phyloP scores from a whole-genome alignment of 2,888 invertebrate species.

The Drepana falcataria region DNA sequence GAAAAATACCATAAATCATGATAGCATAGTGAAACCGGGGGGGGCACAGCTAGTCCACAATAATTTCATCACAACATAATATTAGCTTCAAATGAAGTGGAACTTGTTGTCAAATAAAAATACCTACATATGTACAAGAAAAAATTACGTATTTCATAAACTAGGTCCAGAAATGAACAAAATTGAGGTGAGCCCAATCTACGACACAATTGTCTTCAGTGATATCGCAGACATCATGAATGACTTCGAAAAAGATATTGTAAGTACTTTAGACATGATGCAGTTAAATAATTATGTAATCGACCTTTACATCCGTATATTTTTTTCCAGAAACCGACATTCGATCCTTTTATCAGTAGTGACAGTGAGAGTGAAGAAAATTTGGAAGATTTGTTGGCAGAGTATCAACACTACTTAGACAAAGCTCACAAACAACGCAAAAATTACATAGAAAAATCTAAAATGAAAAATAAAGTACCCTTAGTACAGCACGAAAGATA shows the following conservation, averaged over 20 bases:
- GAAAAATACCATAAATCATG: too few species aligned
- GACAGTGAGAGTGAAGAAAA: conserved; percentile 61
- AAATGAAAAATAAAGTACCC: conserved; percentile 63
- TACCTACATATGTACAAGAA: too few species aligned
- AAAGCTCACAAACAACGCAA: conserved; percentile 60
- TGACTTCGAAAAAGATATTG: conserved; percentile 54
- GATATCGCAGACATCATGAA: conserved; percentile 65
- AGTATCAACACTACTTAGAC: conserved; percentile 64
- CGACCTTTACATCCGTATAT: not conserved
- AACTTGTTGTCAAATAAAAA: not conserved
- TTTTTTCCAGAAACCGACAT: conserved; percentile 44
- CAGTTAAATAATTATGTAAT: too few species aligned
- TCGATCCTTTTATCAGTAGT: conserved; percentile 36
- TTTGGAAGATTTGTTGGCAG: conserved; percentile 55
- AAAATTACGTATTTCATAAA: conserved; percentile 4
- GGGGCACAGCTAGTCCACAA: too few species aligned
- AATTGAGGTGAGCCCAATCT: conserved; percentile 51
- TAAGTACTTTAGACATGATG: conserved; percentile 26
- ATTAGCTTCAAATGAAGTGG: not conserved
- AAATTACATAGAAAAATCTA: conserved; percentile 48
- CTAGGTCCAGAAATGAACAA: conserved; percentile 50
- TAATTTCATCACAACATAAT: not conserved
- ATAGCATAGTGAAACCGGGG: too few species aligned
- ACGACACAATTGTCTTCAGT: conserved; percentile 61
- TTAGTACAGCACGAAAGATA: conserved; percentile 47